phyloP scores from a whole-genome alignment of 2,797 vertebrate species.

The Myotis findleyi region DNA sequence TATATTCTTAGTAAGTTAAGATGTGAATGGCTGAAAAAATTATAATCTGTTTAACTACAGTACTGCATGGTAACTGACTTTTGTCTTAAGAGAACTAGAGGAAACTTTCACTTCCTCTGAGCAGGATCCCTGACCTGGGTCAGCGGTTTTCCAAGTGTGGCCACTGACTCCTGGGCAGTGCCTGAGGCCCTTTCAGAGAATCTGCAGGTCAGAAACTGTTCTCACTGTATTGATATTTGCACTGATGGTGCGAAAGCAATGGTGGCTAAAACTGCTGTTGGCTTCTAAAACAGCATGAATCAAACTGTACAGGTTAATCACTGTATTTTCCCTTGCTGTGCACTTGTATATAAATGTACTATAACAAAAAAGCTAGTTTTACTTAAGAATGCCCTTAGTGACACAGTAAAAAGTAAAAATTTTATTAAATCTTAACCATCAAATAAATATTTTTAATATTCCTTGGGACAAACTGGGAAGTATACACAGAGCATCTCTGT shows the following conservation, averaged over 20 bases:
- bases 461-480: neutral
- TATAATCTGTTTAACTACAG: neutral
- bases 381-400: neutral
- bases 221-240: neutral
- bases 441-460: neutral
- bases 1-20: neutral
- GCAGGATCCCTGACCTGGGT: neutral
- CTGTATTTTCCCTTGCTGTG: neutral
- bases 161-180: neutral
- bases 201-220: neutral
- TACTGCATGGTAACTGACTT: neutral
- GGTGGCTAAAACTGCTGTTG: neutral
- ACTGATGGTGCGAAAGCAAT: neutral
- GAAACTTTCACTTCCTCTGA: neutral
- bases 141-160: neutral
- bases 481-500: neutral
- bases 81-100: neutral
- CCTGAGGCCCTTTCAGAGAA: neutral
- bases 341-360: neutral
- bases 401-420: neutral
- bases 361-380: neutral
- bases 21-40: neutral
- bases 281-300: neutral
- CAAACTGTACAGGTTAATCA: neutral
- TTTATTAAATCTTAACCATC: neutral